These are phyloP conservation scores for Andrena hattorfiana DNA, from an alignment of 2,888 invertebrate species.

Conservation along the genomic window DNA sequence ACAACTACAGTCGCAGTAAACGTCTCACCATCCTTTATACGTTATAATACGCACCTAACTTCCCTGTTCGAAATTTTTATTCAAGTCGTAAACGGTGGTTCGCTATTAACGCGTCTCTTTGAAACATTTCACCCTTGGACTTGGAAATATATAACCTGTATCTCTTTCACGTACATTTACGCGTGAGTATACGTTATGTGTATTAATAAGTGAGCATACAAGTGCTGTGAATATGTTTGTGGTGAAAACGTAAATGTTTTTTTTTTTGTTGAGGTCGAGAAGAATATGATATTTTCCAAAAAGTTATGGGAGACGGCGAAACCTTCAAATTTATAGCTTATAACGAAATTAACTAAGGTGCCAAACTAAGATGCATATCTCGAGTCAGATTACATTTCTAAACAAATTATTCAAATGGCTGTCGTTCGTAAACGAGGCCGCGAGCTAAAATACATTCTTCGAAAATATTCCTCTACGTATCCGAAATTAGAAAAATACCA, in stretches of 20 bases:
- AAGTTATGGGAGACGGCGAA: no score
- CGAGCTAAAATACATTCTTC: no score
- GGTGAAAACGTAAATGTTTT: neutral
- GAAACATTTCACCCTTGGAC: conserved; percentile 17
- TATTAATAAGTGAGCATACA: neutral
- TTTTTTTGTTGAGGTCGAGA: neutral
- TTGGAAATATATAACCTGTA: conserved; percentile 7
- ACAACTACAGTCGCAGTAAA: conserved; percentile 35
- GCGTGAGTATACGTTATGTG: neutral
- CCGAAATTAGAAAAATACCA: neutral
- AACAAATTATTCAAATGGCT: no score
- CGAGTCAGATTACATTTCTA: no score
- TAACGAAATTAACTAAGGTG: no score
- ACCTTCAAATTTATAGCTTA: no score
- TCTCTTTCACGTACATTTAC: neutral
- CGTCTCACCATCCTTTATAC: conserved; percentile 23
- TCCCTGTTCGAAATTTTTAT: conserved; percentile 30
- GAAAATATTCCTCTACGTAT: neutral
- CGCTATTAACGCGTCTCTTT: conserved; percentile 34
- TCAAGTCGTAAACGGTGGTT: conserved; percentile 33
- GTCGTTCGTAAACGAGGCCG: no score
- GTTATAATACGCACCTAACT: conserved; percentile 25
- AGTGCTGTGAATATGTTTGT: neutral
- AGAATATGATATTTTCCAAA: no score
- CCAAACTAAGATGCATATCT: no score